Conservation (phyloP, 2,113 vertebrate genomes). For the Xiphias gladius region DNA sequence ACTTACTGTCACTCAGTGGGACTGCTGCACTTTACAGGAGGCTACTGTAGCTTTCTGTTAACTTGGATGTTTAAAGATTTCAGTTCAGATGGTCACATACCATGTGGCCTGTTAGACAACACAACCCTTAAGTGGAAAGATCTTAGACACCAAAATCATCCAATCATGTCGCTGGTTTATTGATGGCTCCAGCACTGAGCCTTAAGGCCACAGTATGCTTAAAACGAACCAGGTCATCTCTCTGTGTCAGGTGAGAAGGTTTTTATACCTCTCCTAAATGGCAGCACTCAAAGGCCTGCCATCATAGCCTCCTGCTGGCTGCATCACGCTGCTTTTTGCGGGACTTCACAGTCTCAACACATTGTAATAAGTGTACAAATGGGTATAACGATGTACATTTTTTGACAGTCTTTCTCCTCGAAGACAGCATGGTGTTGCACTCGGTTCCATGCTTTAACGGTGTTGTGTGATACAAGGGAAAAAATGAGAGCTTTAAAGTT, state of each 20-base stretch:
- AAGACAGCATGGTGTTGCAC: not conserved
- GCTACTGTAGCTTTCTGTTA: not conserved
- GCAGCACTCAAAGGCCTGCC: not conserved
- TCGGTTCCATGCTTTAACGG: not conserved
- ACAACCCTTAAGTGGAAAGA: not conserved
- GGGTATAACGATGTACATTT: not conserved
- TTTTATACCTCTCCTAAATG: not conserved
- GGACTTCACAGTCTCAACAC: not conserved
- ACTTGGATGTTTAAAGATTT: not conserved
- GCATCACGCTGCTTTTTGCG: not conserved
- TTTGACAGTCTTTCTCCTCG: not conserved
- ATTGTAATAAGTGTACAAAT: not conserved
- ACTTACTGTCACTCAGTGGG: not conserved
- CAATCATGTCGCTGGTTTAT: not conserved
- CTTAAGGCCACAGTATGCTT: not conserved
- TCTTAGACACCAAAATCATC: not conserved
- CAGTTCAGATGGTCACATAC: not conserved
- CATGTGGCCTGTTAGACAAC: not conserved
- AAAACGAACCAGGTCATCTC: not conserved
- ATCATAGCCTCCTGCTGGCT: not conserved
- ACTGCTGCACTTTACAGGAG: slow-evolving; percentile 32
- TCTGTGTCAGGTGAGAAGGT: not conserved
- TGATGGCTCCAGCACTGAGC: not conserved
- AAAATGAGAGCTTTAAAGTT: not conserved
- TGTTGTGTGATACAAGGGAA: not conserved